Evolutionary conservation across 2,888 invertebrate genomes (phyloP).

Genomic region (Gortyna flavago): DNA sequence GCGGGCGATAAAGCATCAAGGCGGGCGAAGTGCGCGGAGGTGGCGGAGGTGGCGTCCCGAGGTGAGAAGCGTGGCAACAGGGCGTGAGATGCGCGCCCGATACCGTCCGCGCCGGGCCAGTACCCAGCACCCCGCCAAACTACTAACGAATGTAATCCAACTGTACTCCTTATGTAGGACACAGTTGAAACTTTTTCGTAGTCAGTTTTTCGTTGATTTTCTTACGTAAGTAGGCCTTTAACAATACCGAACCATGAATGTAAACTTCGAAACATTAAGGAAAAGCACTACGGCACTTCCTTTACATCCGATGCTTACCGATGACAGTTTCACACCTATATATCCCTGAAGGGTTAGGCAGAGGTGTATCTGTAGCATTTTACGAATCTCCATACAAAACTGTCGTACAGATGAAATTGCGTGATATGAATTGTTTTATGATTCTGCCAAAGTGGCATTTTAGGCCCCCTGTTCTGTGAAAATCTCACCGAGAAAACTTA

Average conservation of each 20-base stretch:
- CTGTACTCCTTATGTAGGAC: conserved; percentile 32
- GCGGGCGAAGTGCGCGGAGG: conserved; percentile 77
- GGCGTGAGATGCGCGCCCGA: conserved; percentile 86
- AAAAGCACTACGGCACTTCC: too few species aligned
- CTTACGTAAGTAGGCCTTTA: background rate
- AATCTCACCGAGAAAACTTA: background rate
- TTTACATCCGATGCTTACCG: background rate
- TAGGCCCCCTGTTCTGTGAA: background rate
- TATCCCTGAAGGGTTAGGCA: too few species aligned
- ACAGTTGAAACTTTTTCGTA: conserved; percentile 25
- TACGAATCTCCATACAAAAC: too few species aligned
- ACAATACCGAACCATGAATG: background rate
- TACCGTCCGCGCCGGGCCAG: conserved; percentile 73
- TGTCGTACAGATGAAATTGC: too few species aligned
- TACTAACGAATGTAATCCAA: conserved; percentile 50
- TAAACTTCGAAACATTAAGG: background rate
- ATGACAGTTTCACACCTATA: too few species aligned
- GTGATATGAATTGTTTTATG: too few species aligned
- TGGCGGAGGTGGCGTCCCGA: conserved; percentile 83
- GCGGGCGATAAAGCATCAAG: conserved; percentile 82
- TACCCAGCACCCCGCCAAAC: conserved; percentile 42
- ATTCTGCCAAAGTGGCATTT: too few species aligned
- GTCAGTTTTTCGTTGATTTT: background rate
- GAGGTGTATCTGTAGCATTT: too few species aligned
- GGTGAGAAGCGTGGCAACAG: conserved; percentile 88